phyloP scores from a whole-genome alignment of 1,140 invertebrate genomes.

The Gyrodactylus salaris region DNA sequence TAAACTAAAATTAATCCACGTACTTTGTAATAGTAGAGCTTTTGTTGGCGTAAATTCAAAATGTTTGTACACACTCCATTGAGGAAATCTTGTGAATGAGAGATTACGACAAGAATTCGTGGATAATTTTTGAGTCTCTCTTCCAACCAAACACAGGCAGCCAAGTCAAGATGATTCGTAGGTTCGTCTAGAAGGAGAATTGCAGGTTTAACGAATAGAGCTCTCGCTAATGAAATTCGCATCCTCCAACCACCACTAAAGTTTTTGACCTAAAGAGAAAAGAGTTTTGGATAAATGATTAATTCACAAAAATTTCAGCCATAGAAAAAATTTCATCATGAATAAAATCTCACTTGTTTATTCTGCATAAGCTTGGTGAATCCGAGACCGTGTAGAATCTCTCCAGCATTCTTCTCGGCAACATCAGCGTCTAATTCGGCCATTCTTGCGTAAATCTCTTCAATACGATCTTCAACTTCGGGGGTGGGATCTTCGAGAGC shows the following conservation, averaged over 20 bases:
- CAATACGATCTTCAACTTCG: constrained; percentile 59
- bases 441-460: constrained; percentile 84
- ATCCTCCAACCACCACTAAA: constrained; percentile 62
- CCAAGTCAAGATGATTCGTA: constrained; percentile 38
- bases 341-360: too few relatives aligned
- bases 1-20: constrained; percentile 17
- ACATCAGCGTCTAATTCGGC: constrained; percentile 82
- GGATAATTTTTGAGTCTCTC: constrained; percentile 48
- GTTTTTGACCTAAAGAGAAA: neutral
- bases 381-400: constrained; percentile 75
- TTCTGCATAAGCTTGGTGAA: constrained; percentile 74
- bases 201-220: constrained; percentile 18
- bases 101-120: constrained; percentile 82
- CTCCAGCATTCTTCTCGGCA: constrained; percentile 59
- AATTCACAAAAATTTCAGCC: too few relatives aligned
- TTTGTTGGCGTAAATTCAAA: constrained; percentile 64
- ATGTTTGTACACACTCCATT: constrained; percentile 98
- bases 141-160: constrained; percentile 93
- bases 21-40: constrained; percentile 54
- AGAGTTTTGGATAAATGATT: too few relatives aligned
- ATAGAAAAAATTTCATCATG: constrained; percentile 10
- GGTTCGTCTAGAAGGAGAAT: constrained; percentile 28
- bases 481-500: constrained; percentile 21
- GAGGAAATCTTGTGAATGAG: constrained; percentile 98
- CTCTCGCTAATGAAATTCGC: constrained; percentile 69